Evolutionary conservation across 2,797 vertebrate species (phyloP).

Genomic region (Nyctalus aviator): DNA sequence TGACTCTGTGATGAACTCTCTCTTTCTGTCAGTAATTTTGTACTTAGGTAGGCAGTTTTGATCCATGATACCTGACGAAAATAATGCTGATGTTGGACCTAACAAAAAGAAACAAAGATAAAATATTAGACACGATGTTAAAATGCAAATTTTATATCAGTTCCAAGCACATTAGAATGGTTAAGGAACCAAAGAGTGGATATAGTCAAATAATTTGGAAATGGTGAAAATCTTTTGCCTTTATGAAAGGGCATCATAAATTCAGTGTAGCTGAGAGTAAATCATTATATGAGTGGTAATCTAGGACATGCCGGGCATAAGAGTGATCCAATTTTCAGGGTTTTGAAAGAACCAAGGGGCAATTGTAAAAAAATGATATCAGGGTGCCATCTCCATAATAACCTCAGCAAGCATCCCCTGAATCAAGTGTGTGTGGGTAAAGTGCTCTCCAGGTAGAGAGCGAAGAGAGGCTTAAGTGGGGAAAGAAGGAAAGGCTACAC

Average conservation of each 20-base stretch:
- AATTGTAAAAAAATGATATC: neutral
- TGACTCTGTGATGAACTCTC: constrained; percentile 21
- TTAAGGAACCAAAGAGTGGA: neutral
- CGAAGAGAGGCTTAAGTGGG: neutral
- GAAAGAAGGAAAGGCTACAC: neutral
- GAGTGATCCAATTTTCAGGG: neutral
- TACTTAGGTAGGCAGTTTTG: neutral
- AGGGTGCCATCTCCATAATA: neutral
- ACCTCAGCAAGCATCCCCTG: neutral
- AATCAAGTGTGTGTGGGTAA: neutral
- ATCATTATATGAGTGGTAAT: neutral
- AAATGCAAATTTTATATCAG: neutral
- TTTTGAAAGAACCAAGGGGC: neutral
- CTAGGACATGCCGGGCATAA: neutral
- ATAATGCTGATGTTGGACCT: neutral
- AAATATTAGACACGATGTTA: neutral
- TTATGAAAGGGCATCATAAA: neutral
- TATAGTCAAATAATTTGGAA: neutral
- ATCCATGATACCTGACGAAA: neutral
- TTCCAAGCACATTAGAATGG: neutral
- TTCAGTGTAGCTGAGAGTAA: neutral
- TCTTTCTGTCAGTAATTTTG: constrained; percentile 52
- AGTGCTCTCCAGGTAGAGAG: neutral
- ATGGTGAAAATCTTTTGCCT: neutral
- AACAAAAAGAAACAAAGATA: neutral